These are phyloP conservation scores for Timema cristinae DNA, from an alignment of 2,888 invertebrate genomes.

Conservation along the genomic window DNA sequence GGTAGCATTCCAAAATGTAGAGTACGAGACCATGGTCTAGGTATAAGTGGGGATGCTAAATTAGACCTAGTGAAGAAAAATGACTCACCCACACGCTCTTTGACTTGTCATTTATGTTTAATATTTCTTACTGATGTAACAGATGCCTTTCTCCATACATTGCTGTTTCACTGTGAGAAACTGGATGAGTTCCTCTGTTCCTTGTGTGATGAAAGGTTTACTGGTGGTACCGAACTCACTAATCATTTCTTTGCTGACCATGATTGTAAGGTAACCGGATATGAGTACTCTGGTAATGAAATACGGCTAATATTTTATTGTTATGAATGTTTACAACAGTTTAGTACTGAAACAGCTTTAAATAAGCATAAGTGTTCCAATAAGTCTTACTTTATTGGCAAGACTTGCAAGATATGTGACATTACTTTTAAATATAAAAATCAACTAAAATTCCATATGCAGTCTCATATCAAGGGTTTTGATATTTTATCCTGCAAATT, in stretches of 20 bases:
- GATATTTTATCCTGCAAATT: slow-evolving; percentile 20
- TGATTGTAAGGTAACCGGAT: background rate
- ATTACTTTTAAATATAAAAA: slow-evolving; percentile 52
- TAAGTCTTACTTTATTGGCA: background rate
- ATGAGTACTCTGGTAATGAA: slow-evolving; percentile 4
- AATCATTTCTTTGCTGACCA: background rate
- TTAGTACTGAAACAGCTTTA: slow-evolving; percentile 42
- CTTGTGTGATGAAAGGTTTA: background rate
- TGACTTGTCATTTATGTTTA: background rate
- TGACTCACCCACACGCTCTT: too few species aligned
- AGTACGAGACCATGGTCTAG: background rate
- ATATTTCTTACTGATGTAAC: background rate
- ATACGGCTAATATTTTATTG: slow-evolving; percentile 34
- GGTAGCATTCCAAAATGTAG: background rate
- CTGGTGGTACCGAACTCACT: background rate
- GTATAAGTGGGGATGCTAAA: background rate
- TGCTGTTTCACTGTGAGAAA: background rate
- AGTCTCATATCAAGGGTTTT: slow-evolving; percentile 39
- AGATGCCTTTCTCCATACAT: slow-evolving; percentile 10
- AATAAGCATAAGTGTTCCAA: background rate
- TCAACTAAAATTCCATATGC: slow-evolving; percentile 52
- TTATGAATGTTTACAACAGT: slow-evolving; percentile 45
- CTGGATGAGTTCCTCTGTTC: background rate
- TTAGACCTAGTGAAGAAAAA: too few species aligned
- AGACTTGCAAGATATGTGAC: slow-evolving; percentile 41